Conservation (phyloP, 2,113 vertebrate species). For the Pipra filicauda region DNA sequence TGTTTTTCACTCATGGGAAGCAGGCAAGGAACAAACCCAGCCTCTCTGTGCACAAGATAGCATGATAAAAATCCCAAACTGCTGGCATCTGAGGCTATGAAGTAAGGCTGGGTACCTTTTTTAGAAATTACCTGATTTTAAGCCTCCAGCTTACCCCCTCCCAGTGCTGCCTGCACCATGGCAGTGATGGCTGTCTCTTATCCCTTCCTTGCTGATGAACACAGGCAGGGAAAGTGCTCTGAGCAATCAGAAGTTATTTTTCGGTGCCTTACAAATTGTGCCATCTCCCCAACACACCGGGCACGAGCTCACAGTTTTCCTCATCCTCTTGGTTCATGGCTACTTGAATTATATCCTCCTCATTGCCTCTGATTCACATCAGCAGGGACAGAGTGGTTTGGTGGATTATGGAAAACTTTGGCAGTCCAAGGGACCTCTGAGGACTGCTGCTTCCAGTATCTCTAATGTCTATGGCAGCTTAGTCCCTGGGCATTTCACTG, state of each 20-base stretch:
- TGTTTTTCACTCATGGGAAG: background rate
- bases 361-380: background rate
- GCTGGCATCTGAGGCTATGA: background rate
- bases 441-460: background rate
- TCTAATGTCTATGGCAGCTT: background rate
- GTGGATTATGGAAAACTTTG: background rate
- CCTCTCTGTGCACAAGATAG: background rate
- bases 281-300: background rate
- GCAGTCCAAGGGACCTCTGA: background rate
- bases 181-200: accelerated
- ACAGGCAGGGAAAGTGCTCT: accelerated
- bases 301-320: background rate
- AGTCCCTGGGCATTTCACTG: background rate
- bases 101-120: background rate
- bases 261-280: background rate
- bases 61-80: background rate
- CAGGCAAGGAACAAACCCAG: accelerated
- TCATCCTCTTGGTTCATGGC: background rate
- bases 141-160: background rate
- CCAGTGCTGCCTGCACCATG: background rate
- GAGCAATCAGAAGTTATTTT: background rate
- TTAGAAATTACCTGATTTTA: background rate
- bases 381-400: accelerated
- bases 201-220: accelerated
- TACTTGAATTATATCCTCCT: background rate